Conservation (phyloP, 1,140 invertebrate species). For the Aphis craccivora region DNA sequence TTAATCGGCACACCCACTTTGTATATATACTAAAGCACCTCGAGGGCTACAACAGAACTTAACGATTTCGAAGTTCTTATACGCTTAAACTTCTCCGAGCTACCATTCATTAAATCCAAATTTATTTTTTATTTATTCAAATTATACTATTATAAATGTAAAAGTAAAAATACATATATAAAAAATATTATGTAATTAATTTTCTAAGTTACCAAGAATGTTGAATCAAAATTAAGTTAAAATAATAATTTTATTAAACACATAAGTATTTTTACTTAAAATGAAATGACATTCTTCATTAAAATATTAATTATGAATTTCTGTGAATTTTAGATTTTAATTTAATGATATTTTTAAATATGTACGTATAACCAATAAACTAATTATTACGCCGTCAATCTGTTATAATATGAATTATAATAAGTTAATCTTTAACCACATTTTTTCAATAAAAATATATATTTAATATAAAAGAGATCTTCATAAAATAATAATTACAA, state of each 20-base stretch:
- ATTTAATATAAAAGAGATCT: background rate
- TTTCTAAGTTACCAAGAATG: background rate
- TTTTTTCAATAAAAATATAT: background rate
- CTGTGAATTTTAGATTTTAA: background rate
- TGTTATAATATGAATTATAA: background rate
- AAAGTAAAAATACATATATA: background rate
- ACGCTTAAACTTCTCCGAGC: conserved; percentile 42
- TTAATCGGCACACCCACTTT: conserved; percentile 58
- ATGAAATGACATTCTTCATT: background rate
- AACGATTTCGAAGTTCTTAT: conserved; percentile 49
- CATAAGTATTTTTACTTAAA: background rate
- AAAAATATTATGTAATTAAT: conserved; percentile 36
- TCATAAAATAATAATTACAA: background rate
- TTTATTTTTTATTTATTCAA: conserved; percentile 48
- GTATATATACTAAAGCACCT: conserved; percentile 46
- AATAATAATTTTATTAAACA: background rate
- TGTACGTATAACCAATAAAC: background rate
- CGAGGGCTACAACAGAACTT: conserved; percentile 16
- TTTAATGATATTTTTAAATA: background rate
- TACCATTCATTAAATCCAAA: conserved; percentile 42
- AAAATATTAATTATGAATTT: background rate
- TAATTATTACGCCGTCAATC: background rate
- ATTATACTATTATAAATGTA: background rate
- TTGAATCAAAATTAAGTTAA: background rate
- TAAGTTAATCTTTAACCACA: background rate